These are phyloP conservation scores for Epizoanthus rinbou DNA, from an alignment of 92 coral and sea anemone genomes.

Conservation along the genomic window DNA sequence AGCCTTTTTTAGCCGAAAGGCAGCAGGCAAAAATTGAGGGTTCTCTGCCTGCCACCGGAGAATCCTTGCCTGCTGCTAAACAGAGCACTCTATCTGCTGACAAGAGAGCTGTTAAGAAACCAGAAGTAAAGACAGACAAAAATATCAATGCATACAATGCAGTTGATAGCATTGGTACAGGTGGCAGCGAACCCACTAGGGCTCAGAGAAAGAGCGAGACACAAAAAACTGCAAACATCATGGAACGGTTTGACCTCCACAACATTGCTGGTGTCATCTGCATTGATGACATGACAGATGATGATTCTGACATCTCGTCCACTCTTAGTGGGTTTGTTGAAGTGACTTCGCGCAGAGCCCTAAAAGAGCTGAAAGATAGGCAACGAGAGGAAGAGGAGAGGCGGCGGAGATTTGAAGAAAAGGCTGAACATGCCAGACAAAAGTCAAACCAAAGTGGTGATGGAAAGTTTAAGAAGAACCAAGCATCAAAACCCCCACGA, in stretches of 20 bases:
- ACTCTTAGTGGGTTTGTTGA: slow-evolving; percentile 97
- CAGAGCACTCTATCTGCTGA: slow-evolving; percentile 61
- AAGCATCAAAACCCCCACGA: slow-evolving; percentile 86
- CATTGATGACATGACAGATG: slow-evolving; percentile 94
- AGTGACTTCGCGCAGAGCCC: slow-evolving; percentile 93
- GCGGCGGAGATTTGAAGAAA: slow-evolving; percentile 76
- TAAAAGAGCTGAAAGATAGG: slow-evolving; percentile 92
- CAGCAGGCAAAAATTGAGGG: slow-evolving; percentile 99
- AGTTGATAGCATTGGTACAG: slow-evolving; percentile 70
- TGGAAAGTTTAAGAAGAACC: slow-evolving; percentile 66
- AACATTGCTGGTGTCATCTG: slow-evolving; percentile 96
- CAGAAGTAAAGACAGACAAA: slow-evolving; percentile 60
- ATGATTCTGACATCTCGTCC: slow-evolving; percentile 92
- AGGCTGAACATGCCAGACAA: slow-evolving; percentile 57
- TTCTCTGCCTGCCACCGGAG: slow-evolving; percentile 87
- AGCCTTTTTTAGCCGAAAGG: slow-evolving; percentile 99
- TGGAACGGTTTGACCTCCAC: slow-evolving; percentile 80
- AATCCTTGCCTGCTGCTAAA: slow-evolving; percentile 99
- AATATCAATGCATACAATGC: slow-evolving; percentile 54
- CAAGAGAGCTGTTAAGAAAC: slow-evolving; percentile 74
- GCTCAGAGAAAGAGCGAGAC: slow-evolving; percentile 71
- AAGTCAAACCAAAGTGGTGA: slow-evolving; percentile 63
- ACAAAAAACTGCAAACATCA: slow-evolving; percentile 72
- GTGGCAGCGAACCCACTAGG: slow-evolving; percentile 60
- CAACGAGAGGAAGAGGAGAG: slow-evolving; percentile 97